phyloP scores from a whole-genome alignment of 1,140 invertebrate genomes.

The Lepidurus arcticus region DNA sequence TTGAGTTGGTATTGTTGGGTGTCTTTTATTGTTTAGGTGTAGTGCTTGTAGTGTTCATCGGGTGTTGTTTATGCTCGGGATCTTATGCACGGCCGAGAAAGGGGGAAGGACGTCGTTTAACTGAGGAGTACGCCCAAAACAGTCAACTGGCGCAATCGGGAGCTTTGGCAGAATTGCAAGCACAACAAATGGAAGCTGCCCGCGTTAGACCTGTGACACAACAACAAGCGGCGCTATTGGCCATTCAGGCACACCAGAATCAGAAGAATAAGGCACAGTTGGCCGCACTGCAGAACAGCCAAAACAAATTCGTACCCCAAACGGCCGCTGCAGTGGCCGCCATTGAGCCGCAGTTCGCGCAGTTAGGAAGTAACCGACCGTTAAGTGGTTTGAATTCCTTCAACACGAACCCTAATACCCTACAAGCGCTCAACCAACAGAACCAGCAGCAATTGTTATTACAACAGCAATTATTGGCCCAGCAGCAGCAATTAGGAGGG shows the following conservation, averaged over 20 bases:
- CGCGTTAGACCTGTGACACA: neutral
- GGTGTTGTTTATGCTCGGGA: neutral
- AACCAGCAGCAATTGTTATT: neutral
- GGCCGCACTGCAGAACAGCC: neutral
- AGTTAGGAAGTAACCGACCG: neutral
- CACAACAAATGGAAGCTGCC: neutral
- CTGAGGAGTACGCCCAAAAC: neutral
- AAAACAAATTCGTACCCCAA: neutral
- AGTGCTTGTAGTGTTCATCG: neutral
- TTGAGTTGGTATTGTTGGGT: too few species aligned
- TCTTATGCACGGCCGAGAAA: neutral
- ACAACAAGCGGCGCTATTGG: neutral
- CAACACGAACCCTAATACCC: neutral
- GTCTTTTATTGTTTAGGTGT: neutral
- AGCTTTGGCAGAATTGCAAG: constrained; percentile 7
- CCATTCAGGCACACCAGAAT: neutral
- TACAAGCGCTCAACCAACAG: neutral
- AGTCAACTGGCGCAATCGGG: constrained; percentile 1
- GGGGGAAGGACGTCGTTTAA: neutral
- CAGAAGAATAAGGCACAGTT: neutral
- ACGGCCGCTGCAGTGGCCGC: neutral
- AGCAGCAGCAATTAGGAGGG: neutral
- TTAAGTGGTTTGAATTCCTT: neutral
- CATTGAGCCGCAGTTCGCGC: neutral
- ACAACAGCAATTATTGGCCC: neutral